phyloP scores from a whole-genome alignment of 2,888 invertebrate species.

The Pterostichus madidus region DNA sequence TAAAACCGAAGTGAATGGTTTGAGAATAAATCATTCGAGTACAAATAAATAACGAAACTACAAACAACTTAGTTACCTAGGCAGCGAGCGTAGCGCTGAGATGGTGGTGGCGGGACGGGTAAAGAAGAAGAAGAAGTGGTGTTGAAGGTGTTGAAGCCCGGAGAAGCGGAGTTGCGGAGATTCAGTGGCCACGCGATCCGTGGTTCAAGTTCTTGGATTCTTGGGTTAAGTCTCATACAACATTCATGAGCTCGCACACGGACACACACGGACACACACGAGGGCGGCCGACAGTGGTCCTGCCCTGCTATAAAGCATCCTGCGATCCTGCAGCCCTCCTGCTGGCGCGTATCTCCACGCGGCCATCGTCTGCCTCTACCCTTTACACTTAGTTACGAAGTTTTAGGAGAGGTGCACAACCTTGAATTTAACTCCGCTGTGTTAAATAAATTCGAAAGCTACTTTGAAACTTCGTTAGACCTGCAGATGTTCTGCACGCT shows the following conservation, averaged over 20 bases:
- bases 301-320: not conserved
- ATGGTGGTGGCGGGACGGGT: not conserved
- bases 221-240: constrained; percentile 64
- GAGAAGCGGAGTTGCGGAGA: constrained; percentile 21
- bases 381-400: constrained; percentile 38
- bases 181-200: constrained; percentile 39
- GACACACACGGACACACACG: constrained; percentile 50
- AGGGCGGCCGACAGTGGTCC: not conserved
- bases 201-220: constrained; percentile 62
- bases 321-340: constrained; percentile 2
- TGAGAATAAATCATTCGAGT: constrained; percentile 56
- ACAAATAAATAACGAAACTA: constrained; percentile 64
- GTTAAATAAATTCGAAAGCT: constrained; percentile 44
- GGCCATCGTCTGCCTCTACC: constrained; percentile 10
- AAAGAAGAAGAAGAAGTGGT: constrained; percentile 52
- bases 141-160: constrained; percentile 55
- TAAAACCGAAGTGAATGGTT: constrained; percentile 58
- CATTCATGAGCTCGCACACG: constrained; percentile 61
- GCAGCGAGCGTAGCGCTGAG: constrained; percentile 29
- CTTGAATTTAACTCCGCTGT: constrained; percentile 38
- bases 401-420: constrained; percentile 30
- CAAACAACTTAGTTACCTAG: constrained; percentile 63
- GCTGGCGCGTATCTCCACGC: constrained; percentile 3
- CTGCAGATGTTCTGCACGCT: not conserved
- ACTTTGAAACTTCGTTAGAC: constrained; percentile 41